Evolutionary conservation across 2,113 vertebrate species (phyloP), one percentile per base, ranked within the genome.

Genomic region (Misgurnus mizolepis): DNA sequence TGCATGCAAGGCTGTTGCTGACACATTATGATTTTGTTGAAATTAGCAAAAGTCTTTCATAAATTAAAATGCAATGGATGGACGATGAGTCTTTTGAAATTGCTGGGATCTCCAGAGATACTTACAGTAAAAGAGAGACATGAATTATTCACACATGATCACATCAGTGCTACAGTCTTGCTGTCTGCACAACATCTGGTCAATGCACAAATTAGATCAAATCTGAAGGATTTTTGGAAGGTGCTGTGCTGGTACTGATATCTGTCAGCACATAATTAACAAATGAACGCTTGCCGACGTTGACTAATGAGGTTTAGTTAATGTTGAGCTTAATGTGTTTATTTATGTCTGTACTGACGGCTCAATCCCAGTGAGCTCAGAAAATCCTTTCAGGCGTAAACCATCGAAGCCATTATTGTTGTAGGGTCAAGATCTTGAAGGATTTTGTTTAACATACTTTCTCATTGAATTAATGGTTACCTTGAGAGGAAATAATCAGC

Each of bases 281-380:
- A 18, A 61, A 56, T 60, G 71, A 61, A 45, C 5, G n/a, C 27
- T 58, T 58, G 55, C 7, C 6, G 6, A 58, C 17, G 6, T 18
- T 73, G n/a, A 73, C n/a, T 45, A 7, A 73, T 73, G 75, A 69
- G 41, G 34, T 78, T 78, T 40, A 66, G 66, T 66, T 58, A 49
- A 22, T 76, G 22, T 43, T 66, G 64, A 15, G 58, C 18, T 82
- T 71, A 34, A 71, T 82, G 66, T 76, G 65, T 67, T 76, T 70
- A 41, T 53, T 4, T 22, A 56, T 10, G 2, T 53, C n/a, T 67
- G 34, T 27, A 76, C 7, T 50, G 55, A 50, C 74, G 18, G 14
- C 39, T 75, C 71, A 62, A 27, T 80, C 27, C 17, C 12, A 40
- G 40, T 69, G 40, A 68, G 17, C 17, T n/a, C 6, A 6, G 50